A percentile compares a stretch with the other conserved stretches of the same genome.
Evolutionary conservation across 2,113 vertebrate genomes (phyloP).

Genomic region (Apteryx owenii): DNA sequence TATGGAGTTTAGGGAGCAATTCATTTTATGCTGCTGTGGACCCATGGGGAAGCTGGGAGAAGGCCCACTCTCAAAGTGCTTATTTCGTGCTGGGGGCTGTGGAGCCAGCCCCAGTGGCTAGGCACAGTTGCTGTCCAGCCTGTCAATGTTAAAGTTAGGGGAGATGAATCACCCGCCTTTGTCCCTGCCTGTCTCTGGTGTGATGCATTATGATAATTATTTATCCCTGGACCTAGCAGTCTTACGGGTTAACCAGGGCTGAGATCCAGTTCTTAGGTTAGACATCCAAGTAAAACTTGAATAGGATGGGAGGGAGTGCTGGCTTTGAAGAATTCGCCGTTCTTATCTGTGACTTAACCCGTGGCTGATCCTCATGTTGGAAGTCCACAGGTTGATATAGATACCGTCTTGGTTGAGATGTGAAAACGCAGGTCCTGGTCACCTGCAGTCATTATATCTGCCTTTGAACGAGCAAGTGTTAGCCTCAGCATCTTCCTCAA

Average conservation of each 20-base stretch:
- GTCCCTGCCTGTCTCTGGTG: background rate
- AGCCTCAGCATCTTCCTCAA: background rate
- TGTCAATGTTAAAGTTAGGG: background rate
- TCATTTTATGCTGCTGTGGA: conserved; percentile 23
- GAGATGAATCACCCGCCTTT: background rate
- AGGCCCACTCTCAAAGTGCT: background rate
- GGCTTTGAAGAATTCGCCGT: background rate
- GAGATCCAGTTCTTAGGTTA: background rate
- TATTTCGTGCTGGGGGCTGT: background rate
- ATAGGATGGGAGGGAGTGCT: background rate
- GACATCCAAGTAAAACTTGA: background rate
- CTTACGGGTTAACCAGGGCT: background rate
- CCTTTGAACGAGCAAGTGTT: background rate
- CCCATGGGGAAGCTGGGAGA: conserved; percentile 11
- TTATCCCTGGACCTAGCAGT: background rate
- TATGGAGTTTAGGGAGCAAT: background rate
- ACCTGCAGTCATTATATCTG: fast-evolving
- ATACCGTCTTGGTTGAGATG: background rate
- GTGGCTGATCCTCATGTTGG: background rate
- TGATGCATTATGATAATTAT: background rate
- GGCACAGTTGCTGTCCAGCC: background rate
- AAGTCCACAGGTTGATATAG: background rate
- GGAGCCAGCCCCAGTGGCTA: background rate
- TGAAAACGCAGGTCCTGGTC: background rate
- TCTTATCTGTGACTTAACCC: background rate